These are phyloP conservation scores for Hydrozoanthus tunicans DNA, from an alignment of 64 coral and sea anemone genomes.

Conservation along the genomic window DNA sequence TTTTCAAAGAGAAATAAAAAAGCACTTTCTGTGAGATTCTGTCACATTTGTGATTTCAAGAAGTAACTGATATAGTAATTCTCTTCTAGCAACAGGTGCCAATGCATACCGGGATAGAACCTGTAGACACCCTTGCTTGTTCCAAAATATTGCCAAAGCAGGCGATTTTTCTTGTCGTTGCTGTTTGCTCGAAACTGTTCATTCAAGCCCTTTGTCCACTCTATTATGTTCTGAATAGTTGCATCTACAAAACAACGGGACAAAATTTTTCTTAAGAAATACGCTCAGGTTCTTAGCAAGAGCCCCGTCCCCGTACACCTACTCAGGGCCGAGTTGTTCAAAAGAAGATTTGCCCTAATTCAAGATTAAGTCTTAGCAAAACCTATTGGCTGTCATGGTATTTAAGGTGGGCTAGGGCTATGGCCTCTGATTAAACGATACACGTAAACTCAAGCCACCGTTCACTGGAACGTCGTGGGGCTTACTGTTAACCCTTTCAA, in stretches of 20 bases:
- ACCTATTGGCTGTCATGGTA: no score
- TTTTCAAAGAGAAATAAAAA: no score
- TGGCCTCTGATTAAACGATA: no score
- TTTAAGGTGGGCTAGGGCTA: no score
- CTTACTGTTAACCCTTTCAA: no score
- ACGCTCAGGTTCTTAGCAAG: neutral
- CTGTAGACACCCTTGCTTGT: constrained; percentile 86
- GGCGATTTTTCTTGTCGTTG: neutral
- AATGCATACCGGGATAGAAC: constrained; percentile 75
- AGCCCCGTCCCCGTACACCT: no score
- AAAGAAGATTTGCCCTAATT: no score
- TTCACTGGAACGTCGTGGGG: no score
- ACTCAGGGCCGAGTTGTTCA: no score
- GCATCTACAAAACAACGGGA: constrained; percentile 44
- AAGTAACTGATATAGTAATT: neutral
- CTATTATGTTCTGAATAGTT: constrained; percentile 68
- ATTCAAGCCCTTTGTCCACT: constrained; percentile 74
- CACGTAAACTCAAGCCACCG: no score
- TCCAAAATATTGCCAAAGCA: constrained; percentile 88
- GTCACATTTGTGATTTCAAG: neutral
- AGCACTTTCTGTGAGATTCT: no score
- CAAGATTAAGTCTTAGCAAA: no score
- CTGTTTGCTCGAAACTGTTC: constrained; percentile 63
- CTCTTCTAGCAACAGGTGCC: neutral
- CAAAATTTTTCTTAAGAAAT: neutral